A percentile compares a stretch with the other conserved stretches of the same genome.
These are phyloP conservation scores for Trematocara macrostoma DNA, from an alignment of 2,113 vertebrate genomes.

Conservation along the genomic window DNA sequence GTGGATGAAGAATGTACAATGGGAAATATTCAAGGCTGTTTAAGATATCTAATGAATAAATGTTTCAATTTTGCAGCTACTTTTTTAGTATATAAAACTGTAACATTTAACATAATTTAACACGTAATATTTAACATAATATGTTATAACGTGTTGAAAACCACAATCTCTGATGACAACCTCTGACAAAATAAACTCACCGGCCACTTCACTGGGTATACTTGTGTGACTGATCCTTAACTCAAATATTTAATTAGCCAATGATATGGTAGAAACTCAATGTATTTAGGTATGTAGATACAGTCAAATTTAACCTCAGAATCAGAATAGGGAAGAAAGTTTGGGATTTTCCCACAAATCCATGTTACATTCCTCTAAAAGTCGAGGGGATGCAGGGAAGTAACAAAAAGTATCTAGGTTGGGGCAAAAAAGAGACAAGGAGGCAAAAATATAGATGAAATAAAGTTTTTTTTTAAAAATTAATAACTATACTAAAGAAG, in stretches of 20 bases:
- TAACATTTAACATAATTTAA: not conserved
- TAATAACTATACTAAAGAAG: not conserved
- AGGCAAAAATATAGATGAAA: not conserved
- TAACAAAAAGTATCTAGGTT: not conserved
- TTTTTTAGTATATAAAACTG: not conserved
- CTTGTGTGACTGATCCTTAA: not conserved
- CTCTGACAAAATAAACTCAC: not conserved
- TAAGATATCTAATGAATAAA: not conserved
- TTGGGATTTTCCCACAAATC: not conserved
- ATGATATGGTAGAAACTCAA: accelerated
- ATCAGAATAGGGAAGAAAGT: not conserved
- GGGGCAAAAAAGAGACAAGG: not conserved
- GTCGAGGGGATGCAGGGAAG: not conserved
- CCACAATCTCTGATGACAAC: not conserved
- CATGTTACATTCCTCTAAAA: not conserved
- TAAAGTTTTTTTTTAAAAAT: not conserved
- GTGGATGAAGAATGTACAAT: not conserved
- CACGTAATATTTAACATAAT: not conserved
- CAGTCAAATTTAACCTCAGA: not conserved
- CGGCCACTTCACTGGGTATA: not conserved
- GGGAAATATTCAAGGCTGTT: not conserved
- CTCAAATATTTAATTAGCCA: not conserved
- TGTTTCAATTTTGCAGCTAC: not conserved
- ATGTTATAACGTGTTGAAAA: not conserved
- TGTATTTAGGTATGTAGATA: not conserved